A percentile compares a stretch with the other conserved stretches of the same genome.
phyloP scores from a whole-genome alignment of 2,888 invertebrate genomes.

The Tipula helvola region DNA sequence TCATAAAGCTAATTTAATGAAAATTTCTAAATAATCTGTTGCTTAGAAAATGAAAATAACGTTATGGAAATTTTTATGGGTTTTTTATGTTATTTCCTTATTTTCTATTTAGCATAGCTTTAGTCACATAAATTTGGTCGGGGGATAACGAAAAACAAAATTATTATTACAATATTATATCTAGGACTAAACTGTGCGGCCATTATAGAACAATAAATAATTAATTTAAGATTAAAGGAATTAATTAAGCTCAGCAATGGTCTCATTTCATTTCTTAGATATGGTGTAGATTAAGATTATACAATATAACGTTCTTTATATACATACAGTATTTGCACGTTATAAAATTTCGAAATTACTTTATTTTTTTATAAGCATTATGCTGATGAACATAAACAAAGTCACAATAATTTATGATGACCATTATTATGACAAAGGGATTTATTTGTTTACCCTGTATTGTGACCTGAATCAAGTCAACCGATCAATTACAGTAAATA shows the following conservation, averaged over 20 bases:
- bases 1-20: neutral
- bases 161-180: neutral
- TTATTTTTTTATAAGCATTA: neutral
- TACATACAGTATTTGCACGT: neutral
- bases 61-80: neutral
- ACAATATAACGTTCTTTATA: neutral
- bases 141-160: neutral
- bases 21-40: neutral
- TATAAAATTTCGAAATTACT: neutral
- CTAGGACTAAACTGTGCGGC: neutral
- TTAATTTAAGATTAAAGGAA: neutral
- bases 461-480: neutral
- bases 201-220: neutral
- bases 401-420: neutral
- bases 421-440: neutral
- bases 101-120: neutral
- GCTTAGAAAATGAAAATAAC: neutral
- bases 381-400: neutral
- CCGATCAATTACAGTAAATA: neutral
- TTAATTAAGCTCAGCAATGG: neutral
- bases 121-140: neutral
- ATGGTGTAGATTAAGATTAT: neutral
- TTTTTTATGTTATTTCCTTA: neutral
- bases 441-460: neutral
- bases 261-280: neutral